Evolutionary conservation across 2,797 vertebrate genomes (phyloP), one percentile per base, ranked within the genome.

Genomic region (Percopsis omiscomaycus): DNA sequence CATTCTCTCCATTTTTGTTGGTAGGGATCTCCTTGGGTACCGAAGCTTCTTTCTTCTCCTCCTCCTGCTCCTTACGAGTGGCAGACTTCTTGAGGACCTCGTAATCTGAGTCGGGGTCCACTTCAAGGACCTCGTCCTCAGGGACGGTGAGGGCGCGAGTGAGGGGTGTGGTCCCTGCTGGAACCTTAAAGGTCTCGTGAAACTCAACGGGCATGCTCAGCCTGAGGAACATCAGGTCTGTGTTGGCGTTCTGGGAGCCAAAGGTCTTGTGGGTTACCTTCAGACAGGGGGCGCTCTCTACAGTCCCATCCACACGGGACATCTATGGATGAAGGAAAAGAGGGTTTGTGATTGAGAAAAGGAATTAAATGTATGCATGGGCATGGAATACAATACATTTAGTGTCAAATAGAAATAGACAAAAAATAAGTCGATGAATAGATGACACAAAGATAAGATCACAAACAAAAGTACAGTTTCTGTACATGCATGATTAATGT

Each of bases 181-280:
- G 89, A 71, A 95, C 90, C 75, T 95, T 95, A 80, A 97, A 97
- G 1, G 86, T 93, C 77, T 96, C 94, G 0, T 96, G 92, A 84
- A 98, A 98, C 86, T 97, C 94, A 14, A 97, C 93, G 0, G 96
- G 96, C 89, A 98, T 94, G 79, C 95, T 97, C 52, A 98, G 93
- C 48, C 96, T 90, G 52, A 96, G 84, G 80, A 97, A 97, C 37
- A 96, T 77, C 82, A 97, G 87, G 77, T 96, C 95, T 5, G 92
- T 95, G 53, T 96, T 92, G 22, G 94, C 92, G 2, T 96, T 95
- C 82, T 97, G 95, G 2, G 96, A 95, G 53, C 94, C 93, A 29
- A 91, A 94, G 0, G 95, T 95, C 60, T 93, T 96, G 85, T 95
- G 95, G 14, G 89, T 93, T 67, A 95, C 77, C 83, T 95, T 96